Evolutionary conservation across 2,113 vertebrate genomes (phyloP).

Genomic region (Macrotus californicus): DNA sequence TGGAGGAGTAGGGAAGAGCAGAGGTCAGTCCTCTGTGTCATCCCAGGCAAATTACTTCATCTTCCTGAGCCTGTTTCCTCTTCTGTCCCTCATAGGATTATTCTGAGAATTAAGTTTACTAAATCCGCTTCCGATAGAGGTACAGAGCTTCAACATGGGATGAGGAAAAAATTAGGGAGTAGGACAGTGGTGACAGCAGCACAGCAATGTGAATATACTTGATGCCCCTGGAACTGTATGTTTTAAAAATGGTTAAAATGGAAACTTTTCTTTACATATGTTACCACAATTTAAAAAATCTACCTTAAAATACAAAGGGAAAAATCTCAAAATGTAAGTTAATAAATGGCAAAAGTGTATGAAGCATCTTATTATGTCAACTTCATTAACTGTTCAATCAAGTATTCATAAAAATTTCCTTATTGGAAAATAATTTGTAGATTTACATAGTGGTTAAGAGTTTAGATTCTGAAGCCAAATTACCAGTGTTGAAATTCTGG

Average conservation of each 20-base stretch:
- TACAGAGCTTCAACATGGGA: not conserved
- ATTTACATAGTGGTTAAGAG: not conserved
- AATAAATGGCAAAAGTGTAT: not conserved
- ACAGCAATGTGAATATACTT: not conserved
- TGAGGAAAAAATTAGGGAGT: not conserved
- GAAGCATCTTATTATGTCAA: not conserved
- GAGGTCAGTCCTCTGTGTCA: not conserved
- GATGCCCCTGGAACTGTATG: not conserved
- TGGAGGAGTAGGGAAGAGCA: not conserved
- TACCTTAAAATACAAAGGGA: not conserved
- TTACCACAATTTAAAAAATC: not conserved
- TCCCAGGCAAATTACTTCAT: not conserved
- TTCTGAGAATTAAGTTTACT: not conserved
- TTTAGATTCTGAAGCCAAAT: not conserved
- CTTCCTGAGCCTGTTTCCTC: not conserved
- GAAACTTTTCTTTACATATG: not conserved
- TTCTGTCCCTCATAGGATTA: not conserved
- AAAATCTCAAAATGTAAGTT: not conserved
- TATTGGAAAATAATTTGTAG: not conserved
- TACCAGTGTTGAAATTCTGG: not conserved
- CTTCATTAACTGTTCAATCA: not conserved
- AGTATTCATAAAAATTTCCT: not conserved
- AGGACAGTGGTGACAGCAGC: not conserved
- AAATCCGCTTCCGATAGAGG: not conserved
- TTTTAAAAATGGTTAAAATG: not conserved